Conservation (phyloP, 1,140 invertebrate species). For the Bombyx mori region DNA sequence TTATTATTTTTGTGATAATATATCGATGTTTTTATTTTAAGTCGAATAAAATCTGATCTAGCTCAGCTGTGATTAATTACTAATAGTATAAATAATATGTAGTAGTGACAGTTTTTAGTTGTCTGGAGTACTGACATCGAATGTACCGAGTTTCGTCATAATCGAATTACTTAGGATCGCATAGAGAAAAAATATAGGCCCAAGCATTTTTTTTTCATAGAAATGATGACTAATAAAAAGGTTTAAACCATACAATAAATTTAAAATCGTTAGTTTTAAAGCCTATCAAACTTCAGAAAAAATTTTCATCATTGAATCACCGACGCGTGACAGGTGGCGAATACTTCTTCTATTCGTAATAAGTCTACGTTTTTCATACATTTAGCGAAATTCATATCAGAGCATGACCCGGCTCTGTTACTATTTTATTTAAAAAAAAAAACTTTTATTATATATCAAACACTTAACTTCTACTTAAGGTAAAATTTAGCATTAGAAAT, state of each 20-base stretch:
- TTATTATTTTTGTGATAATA: too few relatives aligned
- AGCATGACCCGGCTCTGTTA: too few relatives aligned
- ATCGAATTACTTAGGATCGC: neutral
- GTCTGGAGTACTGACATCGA: neutral
- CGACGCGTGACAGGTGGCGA: neutral
- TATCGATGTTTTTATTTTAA: too few relatives aligned
- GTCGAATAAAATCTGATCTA: too few relatives aligned
- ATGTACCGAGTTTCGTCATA: neutral
- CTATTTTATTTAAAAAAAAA: too few relatives aligned
- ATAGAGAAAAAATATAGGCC: neutral
- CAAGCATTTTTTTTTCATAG: too few relatives aligned
- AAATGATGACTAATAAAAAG: too few relatives aligned
- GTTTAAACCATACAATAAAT: neutral
- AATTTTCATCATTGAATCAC: neutral
- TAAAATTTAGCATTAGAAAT: too few relatives aligned
- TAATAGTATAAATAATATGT: neutral
- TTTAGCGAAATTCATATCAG: neutral
- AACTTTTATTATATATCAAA: too few relatives aligned
- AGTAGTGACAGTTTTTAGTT: neutral
- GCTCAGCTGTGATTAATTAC: too few relatives aligned
- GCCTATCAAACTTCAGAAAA: neutral
- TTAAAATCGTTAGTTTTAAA: neutral
- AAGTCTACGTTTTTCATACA: neutral
- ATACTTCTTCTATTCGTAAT: too few relatives aligned
- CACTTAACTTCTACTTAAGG: too few relatives aligned